Evolutionary conservation across 2,797 vertebrate genomes (phyloP).

Genomic region (Lepilemur ruficaudatus): DNA sequence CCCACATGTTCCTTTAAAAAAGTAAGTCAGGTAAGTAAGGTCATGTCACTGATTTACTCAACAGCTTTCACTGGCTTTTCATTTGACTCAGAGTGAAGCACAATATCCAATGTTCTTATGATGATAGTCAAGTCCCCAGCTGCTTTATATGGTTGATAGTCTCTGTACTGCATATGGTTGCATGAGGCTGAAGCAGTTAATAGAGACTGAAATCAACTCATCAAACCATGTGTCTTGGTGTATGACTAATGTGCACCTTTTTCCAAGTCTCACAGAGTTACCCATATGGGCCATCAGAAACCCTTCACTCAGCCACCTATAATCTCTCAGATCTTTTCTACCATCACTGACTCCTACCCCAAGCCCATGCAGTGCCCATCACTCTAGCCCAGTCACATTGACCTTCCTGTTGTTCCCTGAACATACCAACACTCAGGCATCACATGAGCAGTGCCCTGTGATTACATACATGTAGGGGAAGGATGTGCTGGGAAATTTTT

Average conservation of each 20-base stretch:
- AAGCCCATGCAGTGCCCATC: not conserved
- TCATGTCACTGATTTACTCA: not conserved
- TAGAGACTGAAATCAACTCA: not conserved
- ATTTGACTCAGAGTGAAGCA: not conserved
- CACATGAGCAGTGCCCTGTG: not conserved
- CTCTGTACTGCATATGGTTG: not conserved
- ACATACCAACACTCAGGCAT: not conserved
- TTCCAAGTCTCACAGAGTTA: not conserved
- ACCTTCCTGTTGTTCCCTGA: not conserved
- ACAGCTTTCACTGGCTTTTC: not conserved
- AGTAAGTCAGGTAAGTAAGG: not conserved
- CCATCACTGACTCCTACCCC: not conserved
- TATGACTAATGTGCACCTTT: not conserved
- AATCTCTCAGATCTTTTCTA: not conserved
- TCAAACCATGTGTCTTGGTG: not conserved
- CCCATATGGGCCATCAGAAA: not conserved
- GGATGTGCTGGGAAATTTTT: not conserved
- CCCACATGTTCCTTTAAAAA: not conserved
- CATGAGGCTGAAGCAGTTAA: not conserved
- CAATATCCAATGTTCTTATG: not conserved
- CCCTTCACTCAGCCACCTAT: not conserved
- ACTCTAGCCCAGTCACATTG: not conserved
- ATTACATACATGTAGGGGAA: not conserved
- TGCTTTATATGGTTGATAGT: not conserved
- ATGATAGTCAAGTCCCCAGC: not conserved